Evolutionary conservation across 2,888 invertebrate species (phyloP).

Genomic region (Stenotaenia linearis): DNA sequence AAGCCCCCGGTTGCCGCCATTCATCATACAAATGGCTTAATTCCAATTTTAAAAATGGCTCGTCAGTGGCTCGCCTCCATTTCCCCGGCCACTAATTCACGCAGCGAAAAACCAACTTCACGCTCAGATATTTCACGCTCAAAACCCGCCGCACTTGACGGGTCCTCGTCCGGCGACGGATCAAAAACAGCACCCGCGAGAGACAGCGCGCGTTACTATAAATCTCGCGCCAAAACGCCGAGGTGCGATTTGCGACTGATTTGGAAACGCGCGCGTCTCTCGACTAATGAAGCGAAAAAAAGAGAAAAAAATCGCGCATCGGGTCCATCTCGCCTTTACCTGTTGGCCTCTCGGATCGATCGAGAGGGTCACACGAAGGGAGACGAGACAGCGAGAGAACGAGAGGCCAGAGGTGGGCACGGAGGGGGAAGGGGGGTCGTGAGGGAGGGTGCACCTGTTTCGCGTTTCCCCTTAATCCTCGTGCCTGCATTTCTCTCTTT

Average conservation of each 20-base stretch:
- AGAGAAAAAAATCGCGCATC: not conserved
- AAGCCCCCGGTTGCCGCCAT: conserved; percentile 24
- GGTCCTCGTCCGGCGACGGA: conserved; percentile 26
- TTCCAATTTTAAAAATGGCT: conserved; percentile 30
- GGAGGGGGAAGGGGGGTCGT: not conserved
- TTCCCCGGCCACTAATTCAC: conserved; percentile 28
- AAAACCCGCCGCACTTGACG: not conserved
- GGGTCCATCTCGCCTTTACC: conserved; percentile 1
- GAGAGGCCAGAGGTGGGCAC: conserved; percentile 16
- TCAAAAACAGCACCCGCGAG: conserved; percentile 24
- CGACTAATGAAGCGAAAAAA: not conserved
- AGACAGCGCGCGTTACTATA: conserved; percentile 8
- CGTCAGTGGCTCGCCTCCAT: conserved; percentile 17
- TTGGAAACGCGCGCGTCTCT: conserved; percentile 17
- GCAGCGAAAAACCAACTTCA: not conserved
- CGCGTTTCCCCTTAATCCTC: not conserved
- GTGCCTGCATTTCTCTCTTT: not conserved
- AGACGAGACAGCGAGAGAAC: not conserved
- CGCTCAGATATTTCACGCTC: conserved; percentile 27
- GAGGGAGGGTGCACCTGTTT: conserved; percentile 13
- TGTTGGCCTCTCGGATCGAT: conserved; percentile 17
- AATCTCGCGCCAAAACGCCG: conserved; percentile 21
- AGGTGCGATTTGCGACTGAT: conserved; percentile 26
- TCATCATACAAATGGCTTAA: conserved; percentile 30
- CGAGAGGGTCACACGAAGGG: not conserved